Evolutionary conservation across 2,113 vertebrate species (phyloP), one percentile per base, ranked within the genome.

Genomic region (Megaptera novaeangliae): DNA sequence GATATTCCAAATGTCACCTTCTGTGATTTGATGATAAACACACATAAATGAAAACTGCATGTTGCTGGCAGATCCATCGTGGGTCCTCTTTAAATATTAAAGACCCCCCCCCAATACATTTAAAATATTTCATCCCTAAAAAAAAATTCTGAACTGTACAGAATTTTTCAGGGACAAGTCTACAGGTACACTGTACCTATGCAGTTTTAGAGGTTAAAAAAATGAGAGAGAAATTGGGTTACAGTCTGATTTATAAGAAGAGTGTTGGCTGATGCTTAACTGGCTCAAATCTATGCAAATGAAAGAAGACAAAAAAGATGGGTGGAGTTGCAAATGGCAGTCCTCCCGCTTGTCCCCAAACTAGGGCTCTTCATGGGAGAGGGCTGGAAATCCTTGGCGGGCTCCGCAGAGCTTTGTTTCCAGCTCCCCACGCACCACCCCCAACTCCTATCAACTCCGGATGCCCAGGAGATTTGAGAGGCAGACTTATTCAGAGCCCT

Each of bases 231-330:
- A 91, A 97, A 94, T 23, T 94, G 66, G 83, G 84, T 44, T 88
- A 77, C 91, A 92, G 87, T 78, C 83, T 96, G 89, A 91, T 92
- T 92, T 94, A 84, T 80, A 66, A 82, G 85, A 97, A 85, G 77
- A 91, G 68, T 71, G 46, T 6, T 69, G 77, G 66, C 75, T 39
- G 34, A 85, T 66, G 92, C 89, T 97, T 98, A 98, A 96, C 98
- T 97, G 97, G 92, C 94, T 97, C 96, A 77, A 77, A 98, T 98
- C 98, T 98, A 98, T 97, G 94, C 96, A 97, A 97, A 97, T 96
- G 92, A 87, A 84, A 72, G 74, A 69, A 95, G 64, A 97, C 92
- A 97, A 95, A 97, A 94, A 87, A 36, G 78, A 94, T 90, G 96
- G 89, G 82, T 68, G 94, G 80, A 29, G 63, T 91, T 95, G 95